phyloP scores from a whole-genome alignment of 35 echinoderm and acorn worm species.

The Ophiothrix spiculata region DNA sequence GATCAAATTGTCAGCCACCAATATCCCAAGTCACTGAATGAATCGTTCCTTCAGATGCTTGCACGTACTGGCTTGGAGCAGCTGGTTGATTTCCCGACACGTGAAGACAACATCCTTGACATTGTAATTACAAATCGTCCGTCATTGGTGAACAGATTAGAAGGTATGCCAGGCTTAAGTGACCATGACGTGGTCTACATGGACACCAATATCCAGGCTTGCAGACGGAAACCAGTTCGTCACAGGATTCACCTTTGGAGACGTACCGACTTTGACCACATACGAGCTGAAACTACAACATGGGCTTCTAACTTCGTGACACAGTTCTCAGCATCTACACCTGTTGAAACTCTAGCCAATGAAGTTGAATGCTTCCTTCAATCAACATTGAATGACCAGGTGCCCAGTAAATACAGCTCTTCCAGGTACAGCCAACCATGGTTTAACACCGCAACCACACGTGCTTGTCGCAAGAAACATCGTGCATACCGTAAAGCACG shows the following conservation, averaged over 20 bases:
- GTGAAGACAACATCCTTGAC: background rate
- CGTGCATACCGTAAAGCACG: background rate
- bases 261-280: background rate
- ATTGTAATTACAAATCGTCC: background rate
- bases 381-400: too few relatives aligned
- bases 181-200: background rate
- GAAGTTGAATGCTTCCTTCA: too few relatives aligned
- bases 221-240: background rate
- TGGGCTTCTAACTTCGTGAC: too few relatives aligned
- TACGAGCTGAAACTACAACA: too few relatives aligned
- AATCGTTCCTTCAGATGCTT: background rate
- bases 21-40: background rate
- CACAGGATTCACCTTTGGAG: background rate
- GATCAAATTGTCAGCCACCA: background rate
- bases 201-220: background rate
- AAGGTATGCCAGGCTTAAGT: background rate
- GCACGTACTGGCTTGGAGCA: background rate
- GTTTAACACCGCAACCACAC: background rate
- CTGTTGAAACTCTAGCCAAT: too few relatives aligned
- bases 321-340: too few relatives aligned
- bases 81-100: background rate
- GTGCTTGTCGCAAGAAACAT: background rate
- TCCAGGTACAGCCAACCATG: background rate
- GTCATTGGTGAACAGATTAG: background rate
- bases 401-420: background rate